phyloP scores from a whole-genome alignment of 2,888 invertebrate species.

The Oscheius sp. region DNA sequence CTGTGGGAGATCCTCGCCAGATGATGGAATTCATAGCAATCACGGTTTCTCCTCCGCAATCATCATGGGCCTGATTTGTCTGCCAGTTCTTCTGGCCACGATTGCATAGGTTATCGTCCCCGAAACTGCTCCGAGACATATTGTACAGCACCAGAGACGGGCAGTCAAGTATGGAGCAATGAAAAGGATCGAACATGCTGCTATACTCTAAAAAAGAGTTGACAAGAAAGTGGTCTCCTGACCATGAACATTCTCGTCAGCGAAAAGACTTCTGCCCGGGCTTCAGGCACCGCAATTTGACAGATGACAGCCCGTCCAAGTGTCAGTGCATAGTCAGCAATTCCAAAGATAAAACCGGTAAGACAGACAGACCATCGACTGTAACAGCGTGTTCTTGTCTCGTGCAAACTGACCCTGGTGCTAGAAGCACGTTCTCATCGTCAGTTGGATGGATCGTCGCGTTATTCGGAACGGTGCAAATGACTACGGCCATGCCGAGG shows the following conservation, averaged over 20 bases:
- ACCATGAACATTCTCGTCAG: slow-evolving; percentile 47
- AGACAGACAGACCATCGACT: slow-evolving; percentile 42
- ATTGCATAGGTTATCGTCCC: slow-evolving; percentile 1
- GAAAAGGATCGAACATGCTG: slow-evolving; percentile 44
- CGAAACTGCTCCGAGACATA: slow-evolving; percentile 25
- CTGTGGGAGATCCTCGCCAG: too few relatives aligned
- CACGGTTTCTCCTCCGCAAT: too few relatives aligned
- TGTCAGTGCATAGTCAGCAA: slow-evolving; percentile 49
- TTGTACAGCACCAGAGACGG: slow-evolving; percentile 37
- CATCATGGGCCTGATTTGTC: not conserved
- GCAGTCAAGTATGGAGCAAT: slow-evolving; percentile 45
- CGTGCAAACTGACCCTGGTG: slow-evolving; percentile 34
- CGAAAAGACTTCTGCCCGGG: slow-evolving; percentile 48
- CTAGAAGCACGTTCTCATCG: slow-evolving; percentile 34
- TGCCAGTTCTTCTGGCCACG: slow-evolving; percentile 16
- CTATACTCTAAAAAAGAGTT: slow-evolving; percentile 40
- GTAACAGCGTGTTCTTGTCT: slow-evolving; percentile 8
- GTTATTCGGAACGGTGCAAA: slow-evolving; percentile 46
- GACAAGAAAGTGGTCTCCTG: not conserved
- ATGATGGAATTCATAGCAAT: too few relatives aligned
- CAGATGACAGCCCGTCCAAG: slow-evolving; percentile 48
- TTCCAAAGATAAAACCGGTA: slow-evolving; percentile 46
- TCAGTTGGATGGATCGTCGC: slow-evolving; percentile 42
- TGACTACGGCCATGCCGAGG: slow-evolving; percentile 36
- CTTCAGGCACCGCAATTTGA: slow-evolving; percentile 49